phyloP scores from a whole-genome alignment of 2,888 invertebrate genomes.

The Idaea biselata region DNA sequence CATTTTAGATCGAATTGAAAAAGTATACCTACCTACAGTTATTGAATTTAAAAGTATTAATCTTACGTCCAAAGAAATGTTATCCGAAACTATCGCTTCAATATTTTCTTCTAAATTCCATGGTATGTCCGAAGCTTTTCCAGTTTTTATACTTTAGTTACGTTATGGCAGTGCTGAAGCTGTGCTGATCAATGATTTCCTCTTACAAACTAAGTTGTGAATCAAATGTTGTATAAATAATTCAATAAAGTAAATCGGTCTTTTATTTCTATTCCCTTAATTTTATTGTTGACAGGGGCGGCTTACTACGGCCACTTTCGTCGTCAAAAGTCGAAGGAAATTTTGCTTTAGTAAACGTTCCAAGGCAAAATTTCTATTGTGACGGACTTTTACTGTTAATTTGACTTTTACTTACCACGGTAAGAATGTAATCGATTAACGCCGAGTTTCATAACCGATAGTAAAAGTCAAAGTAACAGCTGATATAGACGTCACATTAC shows the following conservation, averaged over 20 bases:
- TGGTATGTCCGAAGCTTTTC: slow-evolving; percentile 60
- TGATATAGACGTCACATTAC: too few species aligned
- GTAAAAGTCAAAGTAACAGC: too few species aligned
- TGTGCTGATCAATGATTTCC: slow-evolving; percentile 52
- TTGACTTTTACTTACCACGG: too few species aligned
- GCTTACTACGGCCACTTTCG: too few species aligned
- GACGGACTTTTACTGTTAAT: too few species aligned
- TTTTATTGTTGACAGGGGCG: slow-evolving; percentile 6
- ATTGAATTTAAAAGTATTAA: not conserved
- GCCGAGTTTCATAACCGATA: too few species aligned
- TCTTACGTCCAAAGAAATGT: slow-evolving; percentile 17
- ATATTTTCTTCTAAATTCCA: slow-evolving; percentile 47
- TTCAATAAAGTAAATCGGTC: slow-evolving; percentile 65
- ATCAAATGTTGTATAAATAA: slow-evolving; percentile 69
- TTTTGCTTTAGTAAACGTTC: too few species aligned
- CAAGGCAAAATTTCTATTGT: too few species aligned
- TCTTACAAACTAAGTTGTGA: slow-evolving; percentile 63
- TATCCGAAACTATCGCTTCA: slow-evolving; percentile 37
- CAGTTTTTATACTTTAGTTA: slow-evolving; percentile 64
- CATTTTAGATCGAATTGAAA: not conserved
- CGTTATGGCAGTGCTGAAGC: slow-evolving; percentile 51
- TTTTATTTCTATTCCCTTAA: slow-evolving; percentile 48
- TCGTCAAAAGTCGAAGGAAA: too few species aligned
- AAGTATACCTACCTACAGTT: not conserved
- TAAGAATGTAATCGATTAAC: too few species aligned